These are phyloP conservation scores for Triplophysa dalaica DNA, from an alignment of 2,113 vertebrate genomes.

Conservation along the genomic window DNA sequence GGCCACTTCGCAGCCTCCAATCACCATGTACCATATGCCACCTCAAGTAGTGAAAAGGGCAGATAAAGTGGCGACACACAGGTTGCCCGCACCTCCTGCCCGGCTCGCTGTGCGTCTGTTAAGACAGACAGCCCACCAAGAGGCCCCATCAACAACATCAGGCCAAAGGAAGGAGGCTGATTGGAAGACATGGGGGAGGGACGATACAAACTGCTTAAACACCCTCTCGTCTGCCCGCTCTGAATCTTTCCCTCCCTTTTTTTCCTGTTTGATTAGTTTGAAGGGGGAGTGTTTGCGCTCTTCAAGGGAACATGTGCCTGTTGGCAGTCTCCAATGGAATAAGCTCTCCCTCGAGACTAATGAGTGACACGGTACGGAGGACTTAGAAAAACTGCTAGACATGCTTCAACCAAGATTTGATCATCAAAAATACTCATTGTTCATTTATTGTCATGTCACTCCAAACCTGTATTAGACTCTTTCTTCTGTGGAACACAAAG, in stretches of 20 bases:
- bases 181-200: constrained; percentile 34
- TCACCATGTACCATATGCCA: constrained; percentile 37
- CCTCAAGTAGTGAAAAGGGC: constrained; percentile 3
- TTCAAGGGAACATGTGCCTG: constrained; percentile 60
- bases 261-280: constrained; percentile 27
- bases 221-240: not conserved
- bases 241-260: constrained; percentile 21
- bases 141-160: constrained; percentile 23
- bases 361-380: constrained; percentile 16
- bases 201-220: constrained; percentile 12
- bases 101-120: constrained; percentile 11
- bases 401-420: not conserved
- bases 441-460: too few relatives aligned
- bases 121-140: constrained; percentile 7
- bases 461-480: too few relatives aligned
- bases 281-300: constrained; percentile 17
- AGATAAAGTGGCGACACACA: constrained; percentile 32
- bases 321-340: constrained; percentile 42
- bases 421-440: too few relatives aligned
- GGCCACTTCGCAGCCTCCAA: not conserved
- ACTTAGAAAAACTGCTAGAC: not conserved
- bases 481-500: too few relatives aligned
- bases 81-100: constrained; percentile 11
- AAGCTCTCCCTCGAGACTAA: constrained; percentile 57
- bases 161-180: constrained; percentile 18